Evolutionary conservation across 2,113 vertebrate genomes (phyloP).

Genomic region (Tiliqua scincoides): DNA sequence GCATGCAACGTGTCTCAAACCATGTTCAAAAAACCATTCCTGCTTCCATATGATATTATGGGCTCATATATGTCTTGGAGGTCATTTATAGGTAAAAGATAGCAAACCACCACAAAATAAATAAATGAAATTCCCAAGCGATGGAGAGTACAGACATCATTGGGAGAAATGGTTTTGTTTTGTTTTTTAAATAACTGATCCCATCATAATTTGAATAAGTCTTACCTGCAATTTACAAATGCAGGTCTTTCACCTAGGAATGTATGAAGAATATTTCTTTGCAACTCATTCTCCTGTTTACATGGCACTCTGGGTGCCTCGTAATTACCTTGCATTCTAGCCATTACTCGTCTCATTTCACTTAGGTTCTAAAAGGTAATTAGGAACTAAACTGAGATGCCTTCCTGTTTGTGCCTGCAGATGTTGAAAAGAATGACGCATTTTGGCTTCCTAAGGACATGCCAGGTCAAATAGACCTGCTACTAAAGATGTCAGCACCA

Average conservation of each 20-base stretch:
- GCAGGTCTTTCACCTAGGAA: slow-evolving; percentile 28
- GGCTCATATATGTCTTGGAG: not conserved
- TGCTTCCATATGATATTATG: not conserved
- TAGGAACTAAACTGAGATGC: slow-evolving; percentile 41
- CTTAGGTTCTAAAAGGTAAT: slow-evolving; percentile 39
- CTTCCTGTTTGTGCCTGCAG: slow-evolving; percentile 9
- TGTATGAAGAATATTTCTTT: slow-evolving; percentile 30
- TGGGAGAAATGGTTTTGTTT: not conserved
- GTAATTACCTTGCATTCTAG: slow-evolving; percentile 28
- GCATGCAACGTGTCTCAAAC: not conserved
- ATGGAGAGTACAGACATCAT: not conserved
- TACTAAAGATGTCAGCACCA: not conserved
- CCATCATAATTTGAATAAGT: not conserved
- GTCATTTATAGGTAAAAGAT: not conserved
- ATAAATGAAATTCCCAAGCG: not conserved
- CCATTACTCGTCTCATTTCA: slow-evolving; percentile 38
- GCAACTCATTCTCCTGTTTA: slow-evolving; percentile 42
- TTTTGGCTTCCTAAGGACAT: slow-evolving; percentile 36
- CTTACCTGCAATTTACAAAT: not conserved
- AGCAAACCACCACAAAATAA: not conserved
- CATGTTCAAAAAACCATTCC: not conserved
- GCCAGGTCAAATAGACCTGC: not conserved
- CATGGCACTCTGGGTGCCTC: slow-evolving; percentile 13
- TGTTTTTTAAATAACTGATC: not conserved
- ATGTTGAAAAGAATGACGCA: slow-evolving; percentile 30